Evolutionary conservation across 2,113 vertebrate genomes (phyloP).

Genomic region (Ceyx cyanopectus): DNA sequence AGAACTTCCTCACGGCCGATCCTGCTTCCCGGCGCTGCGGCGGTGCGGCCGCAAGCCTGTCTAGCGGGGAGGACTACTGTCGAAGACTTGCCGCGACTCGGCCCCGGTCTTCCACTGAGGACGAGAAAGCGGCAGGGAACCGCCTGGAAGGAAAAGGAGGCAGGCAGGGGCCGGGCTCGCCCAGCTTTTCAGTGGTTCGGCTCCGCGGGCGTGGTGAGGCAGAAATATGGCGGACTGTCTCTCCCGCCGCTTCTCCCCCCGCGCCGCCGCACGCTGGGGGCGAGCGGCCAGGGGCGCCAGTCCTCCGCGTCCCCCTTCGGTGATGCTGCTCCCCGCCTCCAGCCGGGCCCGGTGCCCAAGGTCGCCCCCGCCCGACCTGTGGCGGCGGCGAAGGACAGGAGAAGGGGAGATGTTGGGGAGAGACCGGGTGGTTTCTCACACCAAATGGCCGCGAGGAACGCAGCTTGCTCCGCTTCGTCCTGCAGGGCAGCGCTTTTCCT

Average conservation of each 20-base stretch:
- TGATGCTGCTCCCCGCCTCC: neutral
- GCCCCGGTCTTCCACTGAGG: neutral
- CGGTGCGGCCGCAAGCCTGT: neutral
- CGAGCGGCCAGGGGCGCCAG: neutral
- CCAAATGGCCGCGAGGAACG: neutral
- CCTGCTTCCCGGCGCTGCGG: neutral
- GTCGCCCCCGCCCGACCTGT: neutral
- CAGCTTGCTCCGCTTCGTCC: neutral
- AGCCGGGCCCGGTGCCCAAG: neutral
- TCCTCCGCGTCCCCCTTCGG: too few relatives aligned
- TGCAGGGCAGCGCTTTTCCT: neutral
- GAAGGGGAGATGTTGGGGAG: neutral
- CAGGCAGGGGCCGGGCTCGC: too few relatives aligned
- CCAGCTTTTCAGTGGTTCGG: too few relatives aligned
- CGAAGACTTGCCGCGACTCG: neutral
- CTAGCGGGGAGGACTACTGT: neutral
- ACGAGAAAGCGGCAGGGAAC: neutral
- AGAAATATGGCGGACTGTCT: constrained; percentile 38
- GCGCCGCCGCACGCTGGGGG: neutral
- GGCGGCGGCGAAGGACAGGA: neutral
- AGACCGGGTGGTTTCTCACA: neutral
- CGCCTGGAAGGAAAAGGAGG: neutral
- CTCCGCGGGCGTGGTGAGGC: too few relatives aligned
- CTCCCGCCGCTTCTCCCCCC: neutral
- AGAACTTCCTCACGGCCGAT: neutral